Percentiles rank a stretch among this genome's conserved stretches.
Conservation (phyloP, 2,113 vertebrate species). For the Parus major region DNA sequence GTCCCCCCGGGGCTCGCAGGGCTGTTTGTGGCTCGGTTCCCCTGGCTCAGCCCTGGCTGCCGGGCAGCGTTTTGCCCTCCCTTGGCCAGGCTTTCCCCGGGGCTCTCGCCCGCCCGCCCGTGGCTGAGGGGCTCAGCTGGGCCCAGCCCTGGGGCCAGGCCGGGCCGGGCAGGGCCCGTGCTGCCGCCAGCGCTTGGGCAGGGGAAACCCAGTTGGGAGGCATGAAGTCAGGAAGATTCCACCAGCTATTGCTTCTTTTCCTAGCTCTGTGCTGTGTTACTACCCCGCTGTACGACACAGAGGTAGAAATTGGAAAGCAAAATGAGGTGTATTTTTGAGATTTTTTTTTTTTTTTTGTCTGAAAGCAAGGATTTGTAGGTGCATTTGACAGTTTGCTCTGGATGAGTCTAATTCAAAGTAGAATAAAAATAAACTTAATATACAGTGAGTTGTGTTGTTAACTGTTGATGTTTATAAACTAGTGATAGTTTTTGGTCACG, state of each 20-base stretch:
- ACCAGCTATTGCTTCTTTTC: neutral
- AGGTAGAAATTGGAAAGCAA: neutral
- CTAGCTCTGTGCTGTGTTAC: neutral
- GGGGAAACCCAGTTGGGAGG: neutral
- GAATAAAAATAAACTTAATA: neutral
- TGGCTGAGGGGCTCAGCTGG: neutral
- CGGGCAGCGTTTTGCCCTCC: neutral
- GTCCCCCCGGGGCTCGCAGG: neutral
- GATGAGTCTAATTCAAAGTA: neutral
- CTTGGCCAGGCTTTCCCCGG: neutral
- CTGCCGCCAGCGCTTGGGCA: accelerated
- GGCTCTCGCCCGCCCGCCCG: neutral
- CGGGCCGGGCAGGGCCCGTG: neutral
- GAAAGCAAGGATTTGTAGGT: neutral
- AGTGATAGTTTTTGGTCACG: neutral
- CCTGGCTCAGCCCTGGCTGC: neutral
- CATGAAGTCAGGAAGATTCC: neutral
- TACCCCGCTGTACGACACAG: accelerated
- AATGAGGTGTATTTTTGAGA: neutral
- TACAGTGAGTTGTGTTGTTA: neutral
- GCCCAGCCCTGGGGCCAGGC: neutral
- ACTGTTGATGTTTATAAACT: neutral
- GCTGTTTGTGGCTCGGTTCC: neutral
- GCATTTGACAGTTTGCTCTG: neutral
- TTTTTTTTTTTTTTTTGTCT: too few species aligned